phyloP scores from a whole-genome alignment of 2,797 vertebrate genomes.

The Pangasius larnaudii region DNA sequence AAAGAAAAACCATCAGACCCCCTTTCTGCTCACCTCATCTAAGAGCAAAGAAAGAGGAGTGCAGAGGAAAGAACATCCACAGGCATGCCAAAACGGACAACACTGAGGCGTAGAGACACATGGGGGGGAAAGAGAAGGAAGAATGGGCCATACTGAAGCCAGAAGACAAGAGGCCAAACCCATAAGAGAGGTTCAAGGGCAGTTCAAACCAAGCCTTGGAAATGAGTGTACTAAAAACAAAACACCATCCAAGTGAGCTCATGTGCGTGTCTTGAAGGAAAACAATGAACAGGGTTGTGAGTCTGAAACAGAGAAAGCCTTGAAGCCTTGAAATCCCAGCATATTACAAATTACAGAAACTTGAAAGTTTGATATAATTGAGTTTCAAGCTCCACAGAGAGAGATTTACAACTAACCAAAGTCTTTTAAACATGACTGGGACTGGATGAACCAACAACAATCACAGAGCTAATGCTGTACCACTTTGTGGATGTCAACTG shows the following conservation, averaged over 20 bases:
- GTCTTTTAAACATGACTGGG: not conserved
- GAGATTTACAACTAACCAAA: not conserved
- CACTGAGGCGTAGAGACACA: constrained; percentile 19
- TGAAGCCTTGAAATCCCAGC: constrained; percentile 18
- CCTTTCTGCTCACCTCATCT: constrained; percentile 24
- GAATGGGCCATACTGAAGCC: constrained; percentile 17
- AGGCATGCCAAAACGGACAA: constrained; percentile 36
- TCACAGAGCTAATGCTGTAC: not conserved
- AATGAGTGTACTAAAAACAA: constrained; percentile 44
- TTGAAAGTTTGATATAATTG: constrained; percentile 21
- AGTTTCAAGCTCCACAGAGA: constrained; percentile 2
- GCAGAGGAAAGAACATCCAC: constrained; percentile 16
- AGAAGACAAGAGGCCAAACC: constrained; percentile 39
- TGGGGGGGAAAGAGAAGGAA: not conserved
- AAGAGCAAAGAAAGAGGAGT: constrained; percentile 17
- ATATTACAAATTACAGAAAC: constrained; percentile 23
- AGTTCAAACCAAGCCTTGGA: constrained; percentile 50
- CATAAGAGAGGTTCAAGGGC: constrained; percentile 51
- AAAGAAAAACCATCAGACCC: constrained; percentile 38
- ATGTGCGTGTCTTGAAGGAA: constrained; percentile 27
- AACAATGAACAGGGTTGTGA: constrained; percentile 2
- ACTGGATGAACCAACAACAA: not conserved
- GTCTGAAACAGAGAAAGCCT: constrained; percentile 24
- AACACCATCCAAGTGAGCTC: constrained; percentile 47
- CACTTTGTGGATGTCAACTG: not conserved